These are phyloP conservation scores for Psittacus erithacus DNA, from an alignment of 2,113 vertebrate species.

Conservation along the genomic window DNA sequence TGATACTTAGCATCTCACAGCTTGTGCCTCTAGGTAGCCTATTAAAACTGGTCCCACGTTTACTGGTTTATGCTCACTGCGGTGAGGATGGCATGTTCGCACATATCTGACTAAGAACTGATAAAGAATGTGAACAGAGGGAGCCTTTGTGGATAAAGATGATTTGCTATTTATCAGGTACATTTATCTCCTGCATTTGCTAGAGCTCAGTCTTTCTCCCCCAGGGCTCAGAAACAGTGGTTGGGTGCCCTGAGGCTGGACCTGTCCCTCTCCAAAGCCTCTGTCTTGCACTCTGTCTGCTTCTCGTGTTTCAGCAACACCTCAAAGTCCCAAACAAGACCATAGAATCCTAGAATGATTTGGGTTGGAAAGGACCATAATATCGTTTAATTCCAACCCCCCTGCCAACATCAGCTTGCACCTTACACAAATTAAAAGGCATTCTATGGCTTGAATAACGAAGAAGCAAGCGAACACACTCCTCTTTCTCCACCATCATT, in stretches of 20 bases:
- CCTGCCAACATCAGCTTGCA: background rate
- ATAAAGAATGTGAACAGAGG: background rate
- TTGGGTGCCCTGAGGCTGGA: background rate
- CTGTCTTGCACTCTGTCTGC: background rate
- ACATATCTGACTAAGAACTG: conserved; percentile 2
- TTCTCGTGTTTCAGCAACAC: accelerated
- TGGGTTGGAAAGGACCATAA: background rate
- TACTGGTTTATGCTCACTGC: background rate
- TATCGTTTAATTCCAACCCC: background rate
- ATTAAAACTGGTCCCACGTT: background rate
- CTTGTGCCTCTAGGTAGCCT: background rate
- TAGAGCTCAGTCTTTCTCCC: background rate
- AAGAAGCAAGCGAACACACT: background rate
- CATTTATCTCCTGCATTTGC: background rate
- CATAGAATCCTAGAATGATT: background rate
- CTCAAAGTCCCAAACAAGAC: background rate
- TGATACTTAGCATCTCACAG: background rate
- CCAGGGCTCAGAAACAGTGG: background rate
- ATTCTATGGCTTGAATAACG: background rate
- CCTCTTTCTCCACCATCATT: background rate
- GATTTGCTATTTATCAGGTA: conserved; percentile 31
- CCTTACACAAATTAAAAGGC: background rate
- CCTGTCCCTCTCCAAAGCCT: background rate
- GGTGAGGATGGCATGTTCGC: background rate
- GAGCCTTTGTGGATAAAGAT: background rate